Base-by-base conservation (phyloP, 2,797 vertebrate genomes). In the Chelonia mydas region DNA sequence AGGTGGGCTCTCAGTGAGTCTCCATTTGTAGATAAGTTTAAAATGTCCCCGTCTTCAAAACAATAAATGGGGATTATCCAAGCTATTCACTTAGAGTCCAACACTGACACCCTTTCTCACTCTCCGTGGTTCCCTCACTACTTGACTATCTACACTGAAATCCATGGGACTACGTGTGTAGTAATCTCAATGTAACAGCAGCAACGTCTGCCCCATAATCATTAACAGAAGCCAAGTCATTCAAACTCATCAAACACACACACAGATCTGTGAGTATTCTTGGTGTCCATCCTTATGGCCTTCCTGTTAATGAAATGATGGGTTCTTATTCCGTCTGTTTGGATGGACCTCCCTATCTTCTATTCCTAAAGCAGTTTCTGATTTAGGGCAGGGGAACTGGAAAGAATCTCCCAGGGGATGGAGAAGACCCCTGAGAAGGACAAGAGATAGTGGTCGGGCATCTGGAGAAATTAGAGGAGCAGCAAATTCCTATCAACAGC, bases 301-400 rank as follows among this genome's bases (percentile, higher is more conserved):
- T 45, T 49, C 15, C 45, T 72, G 2, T 28, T 45, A 76, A 76
- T 31, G 74, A 77, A 77, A 72, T 41, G 17, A 37, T 37, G 15
- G 65, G 65, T 9, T 68, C 17, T 68, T 11, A 7, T 16, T 50
- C 3, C 2, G 15, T 72, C 28, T 11, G 3, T n/a, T 57, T 3
- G 33, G 47, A 41, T 54, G 27, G 9, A 84, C 11, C 78, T 12
- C 5, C 7, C 1, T 5, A 1, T 9, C 21, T 8, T 0, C 5
- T 11, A 0, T 3, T 28, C 33, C 1, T 11, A 4, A 2, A 31
- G 45, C 59, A 12, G 33, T 10, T 1, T 6, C 13, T 19, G 89
- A 11, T 41, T 0, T 10, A 6, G 12, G 28, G 7, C 27, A 47
- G 80, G 78, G 13, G 82, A 86, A 17, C 6, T 1, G 3, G 50